Percentiles rank a stretch among this genome's conserved stretches.
Evolutionary conservation across 2,888 invertebrate genomes (phyloP).

Genomic region (Melipona bicolor): DNA sequence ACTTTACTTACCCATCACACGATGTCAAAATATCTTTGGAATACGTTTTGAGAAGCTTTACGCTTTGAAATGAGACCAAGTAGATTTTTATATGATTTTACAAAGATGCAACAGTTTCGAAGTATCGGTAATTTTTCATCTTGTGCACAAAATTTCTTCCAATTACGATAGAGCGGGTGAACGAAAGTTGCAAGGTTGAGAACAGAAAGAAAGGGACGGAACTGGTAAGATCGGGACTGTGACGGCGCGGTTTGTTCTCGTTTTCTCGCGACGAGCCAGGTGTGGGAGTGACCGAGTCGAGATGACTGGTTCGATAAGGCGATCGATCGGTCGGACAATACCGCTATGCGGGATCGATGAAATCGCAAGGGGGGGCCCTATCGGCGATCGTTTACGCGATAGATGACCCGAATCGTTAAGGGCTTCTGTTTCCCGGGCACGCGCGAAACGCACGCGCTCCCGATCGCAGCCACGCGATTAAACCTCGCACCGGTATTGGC

Average conservation of each 20-base stretch:
- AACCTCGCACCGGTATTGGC: constrained; percentile 26
- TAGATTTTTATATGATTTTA: no score
- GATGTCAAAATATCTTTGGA: no score
- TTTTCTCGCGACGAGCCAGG: constrained; percentile 69
- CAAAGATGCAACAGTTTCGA: no score
- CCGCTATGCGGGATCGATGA: constrained; percentile 68
- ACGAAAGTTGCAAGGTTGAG: neutral
- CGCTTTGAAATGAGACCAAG: no score
- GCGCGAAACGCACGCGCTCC: constrained; percentile 29
- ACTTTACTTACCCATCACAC: no score
- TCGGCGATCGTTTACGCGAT: constrained; percentile 67
- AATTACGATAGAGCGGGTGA: neutral
- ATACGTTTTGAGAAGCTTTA: no score
- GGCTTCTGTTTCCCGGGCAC: constrained; percentile 68
- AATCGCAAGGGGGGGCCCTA: constrained; percentile 63
- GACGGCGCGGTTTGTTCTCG: constrained; percentile 44
- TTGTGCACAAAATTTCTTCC: no score
- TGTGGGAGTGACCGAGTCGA: constrained; percentile 75
- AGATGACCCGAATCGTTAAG: constrained; percentile 77
- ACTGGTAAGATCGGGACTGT: constrained; percentile 16
- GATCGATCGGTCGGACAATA: constrained; percentile 72
- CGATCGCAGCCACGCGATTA: constrained; percentile 53
- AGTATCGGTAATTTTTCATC: no score
- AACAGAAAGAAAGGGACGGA: neutral
- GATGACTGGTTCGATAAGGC: constrained; percentile 73